A percentile compares a stretch with the other conserved stretches of the same genome.
These are phyloP conservation scores for Synergus gifuensis DNA, from an alignment of 2,888 invertebrate genomes.

Conservation along the genomic window DNA sequence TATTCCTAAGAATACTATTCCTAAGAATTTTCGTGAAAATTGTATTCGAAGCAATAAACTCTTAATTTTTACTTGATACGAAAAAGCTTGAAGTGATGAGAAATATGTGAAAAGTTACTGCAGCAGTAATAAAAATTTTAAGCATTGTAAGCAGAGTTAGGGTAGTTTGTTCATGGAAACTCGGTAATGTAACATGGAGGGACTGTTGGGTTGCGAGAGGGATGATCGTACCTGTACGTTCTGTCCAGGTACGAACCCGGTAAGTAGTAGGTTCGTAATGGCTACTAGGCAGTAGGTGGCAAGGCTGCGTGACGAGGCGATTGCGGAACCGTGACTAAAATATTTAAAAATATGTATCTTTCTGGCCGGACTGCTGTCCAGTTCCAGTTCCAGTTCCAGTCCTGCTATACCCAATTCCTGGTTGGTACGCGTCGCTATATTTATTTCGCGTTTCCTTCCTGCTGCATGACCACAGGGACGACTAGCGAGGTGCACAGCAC, in stretches of 20 bases:
- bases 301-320: constrained; percentile 78
- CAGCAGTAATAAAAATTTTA: background rate
- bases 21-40: too few species aligned
- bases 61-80: background rate
- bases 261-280: constrained; percentile 69
- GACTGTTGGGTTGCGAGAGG: constrained; percentile 13
- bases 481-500: constrained; percentile 53
- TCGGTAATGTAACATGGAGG: background rate
- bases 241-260: constrained; percentile 51
- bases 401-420: constrained; percentile 59
- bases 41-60: background rate
- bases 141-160: background rate
- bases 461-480: constrained; percentile 61
- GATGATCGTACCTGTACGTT: constrained; percentile 22
- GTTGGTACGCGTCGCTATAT: constrained; percentile 72
- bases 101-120: background rate
- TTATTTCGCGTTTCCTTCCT: constrained; percentile 78
- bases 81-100: background rate
- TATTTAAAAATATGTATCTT: constrained; percentile 79
- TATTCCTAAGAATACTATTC: too few species aligned
- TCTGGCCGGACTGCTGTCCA: constrained; percentile 77
- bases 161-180: constrained; percentile 13
- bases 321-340: constrained; percentile 78
- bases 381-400: constrained; percentile 75
- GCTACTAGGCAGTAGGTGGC: constrained; percentile 74